phyloP scores from a whole-genome alignment of 2,888 invertebrate genomes.

The Portevinia maculata region DNA sequence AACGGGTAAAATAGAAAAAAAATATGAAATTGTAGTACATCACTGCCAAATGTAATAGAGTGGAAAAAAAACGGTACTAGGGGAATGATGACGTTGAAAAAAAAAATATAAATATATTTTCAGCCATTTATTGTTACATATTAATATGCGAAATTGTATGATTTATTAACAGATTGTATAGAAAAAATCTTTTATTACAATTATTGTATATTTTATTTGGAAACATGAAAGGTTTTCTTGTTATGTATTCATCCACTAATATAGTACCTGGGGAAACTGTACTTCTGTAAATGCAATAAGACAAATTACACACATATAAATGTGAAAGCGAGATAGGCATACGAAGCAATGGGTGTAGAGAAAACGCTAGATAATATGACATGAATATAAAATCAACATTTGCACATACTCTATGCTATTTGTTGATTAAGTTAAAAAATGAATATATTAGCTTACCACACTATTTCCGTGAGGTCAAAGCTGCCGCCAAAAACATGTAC shows the following conservation, averaged over 20 bases:
- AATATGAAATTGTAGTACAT: conserved; percentile 28
- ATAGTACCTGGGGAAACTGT: conserved; percentile 19
- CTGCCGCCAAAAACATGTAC: not conserved
- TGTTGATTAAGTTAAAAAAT: not conserved
- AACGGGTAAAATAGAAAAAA: not conserved
- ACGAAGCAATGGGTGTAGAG: conserved; percentile 13
- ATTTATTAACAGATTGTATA: not conserved
- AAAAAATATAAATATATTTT: not conserved
- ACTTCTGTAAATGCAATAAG: conserved; percentile 28
- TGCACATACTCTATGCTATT: conserved; percentile 23
- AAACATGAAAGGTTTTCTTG: not conserved
- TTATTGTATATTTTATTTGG: not conserved
- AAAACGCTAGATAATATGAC: conserved; percentile 34
- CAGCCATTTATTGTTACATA: not conserved
- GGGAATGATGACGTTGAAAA: conserved; percentile 37
- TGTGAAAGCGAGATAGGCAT: conserved; percentile 21
- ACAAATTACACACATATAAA: not conserved
- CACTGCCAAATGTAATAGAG: conserved; percentile 22
- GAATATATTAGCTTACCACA: conserved; percentile 3
- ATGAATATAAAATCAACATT: conserved; percentile 11
- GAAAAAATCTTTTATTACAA: not conserved
- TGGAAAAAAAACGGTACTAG: conserved; percentile 38
- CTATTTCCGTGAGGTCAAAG: too few species aligned
- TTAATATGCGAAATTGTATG: not conserved
- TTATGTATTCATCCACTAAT: not conserved